Evolutionary conservation across 1,140 invertebrate genomes (phyloP).

Genomic region (Lineus longissimus): DNA sequence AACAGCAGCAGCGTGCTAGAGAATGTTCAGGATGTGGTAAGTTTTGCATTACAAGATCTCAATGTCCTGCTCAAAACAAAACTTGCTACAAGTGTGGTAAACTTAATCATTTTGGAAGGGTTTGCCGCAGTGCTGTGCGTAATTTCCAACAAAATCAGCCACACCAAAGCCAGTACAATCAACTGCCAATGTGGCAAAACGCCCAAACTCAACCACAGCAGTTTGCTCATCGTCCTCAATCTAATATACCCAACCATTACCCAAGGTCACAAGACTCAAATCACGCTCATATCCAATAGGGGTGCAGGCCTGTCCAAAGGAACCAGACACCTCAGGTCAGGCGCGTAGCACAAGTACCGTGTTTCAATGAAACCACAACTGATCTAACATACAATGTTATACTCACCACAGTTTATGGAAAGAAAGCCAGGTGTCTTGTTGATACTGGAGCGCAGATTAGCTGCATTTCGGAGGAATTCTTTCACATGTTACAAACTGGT

Average conservation of each 20-base stretch:
- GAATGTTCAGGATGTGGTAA: constrained; percentile 3
- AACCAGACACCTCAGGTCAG: not conserved
- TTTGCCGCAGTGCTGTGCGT: no score
- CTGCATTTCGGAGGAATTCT: not conserved
- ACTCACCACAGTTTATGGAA: not conserved
- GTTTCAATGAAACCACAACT: not conserved
- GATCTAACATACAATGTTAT: not conserved
- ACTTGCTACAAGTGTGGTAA: not conserved
- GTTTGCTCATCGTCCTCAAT: no score
- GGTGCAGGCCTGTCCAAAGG: constrained; percentile 4
- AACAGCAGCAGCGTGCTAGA: not conserved
- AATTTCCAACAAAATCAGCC: not conserved
- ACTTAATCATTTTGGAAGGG: not conserved
- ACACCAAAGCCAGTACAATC: not conserved
- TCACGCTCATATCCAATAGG: not conserved
- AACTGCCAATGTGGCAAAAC: no score
- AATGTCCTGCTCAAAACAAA: not conserved
- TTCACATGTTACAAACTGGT: not conserved
- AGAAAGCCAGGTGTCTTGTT: not conserved
- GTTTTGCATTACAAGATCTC: not conserved
- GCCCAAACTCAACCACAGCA: no score
- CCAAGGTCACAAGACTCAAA: no score
- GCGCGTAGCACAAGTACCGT: not conserved
- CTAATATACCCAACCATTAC: no score
- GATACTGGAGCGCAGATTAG: not conserved